A percentile compares a stretch with the other conserved stretches of the same genome.
These are phyloP conservation scores for Drosophila virilis DNA, from an alignment of 1,140 invertebrate genomes.

Conservation along the genomic window DNA sequence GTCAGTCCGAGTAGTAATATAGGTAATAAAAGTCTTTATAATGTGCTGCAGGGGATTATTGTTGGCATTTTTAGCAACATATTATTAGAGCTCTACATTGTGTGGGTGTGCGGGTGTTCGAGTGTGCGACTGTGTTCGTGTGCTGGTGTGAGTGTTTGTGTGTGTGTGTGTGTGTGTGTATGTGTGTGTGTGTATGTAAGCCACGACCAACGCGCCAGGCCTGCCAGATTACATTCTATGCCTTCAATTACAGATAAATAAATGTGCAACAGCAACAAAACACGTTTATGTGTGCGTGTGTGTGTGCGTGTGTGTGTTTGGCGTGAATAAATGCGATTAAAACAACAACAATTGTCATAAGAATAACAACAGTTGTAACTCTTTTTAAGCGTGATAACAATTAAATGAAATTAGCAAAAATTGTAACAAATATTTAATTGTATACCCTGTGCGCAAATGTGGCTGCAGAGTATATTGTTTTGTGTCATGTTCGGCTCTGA, in stretches of 20 bases:
- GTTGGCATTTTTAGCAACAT: slow-evolving; percentile 65
- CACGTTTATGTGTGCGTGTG: not conserved
- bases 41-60: slow-evolving; percentile 75
- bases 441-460: not conserved
- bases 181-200: slow-evolving; percentile 16
- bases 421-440: slow-evolving; percentile 55
- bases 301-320: slow-evolving; percentile 7
- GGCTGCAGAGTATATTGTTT: not conserved
- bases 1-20: slow-evolving; percentile 65
- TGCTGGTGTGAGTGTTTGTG: not conserved
- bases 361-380: slow-evolving; percentile 20
- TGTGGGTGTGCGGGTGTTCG: slow-evolving; percentile 29
- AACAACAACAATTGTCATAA: slow-evolving; percentile 38
- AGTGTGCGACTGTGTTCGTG: not conserved
- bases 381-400: slow-evolving; percentile 41
- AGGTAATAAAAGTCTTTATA: slow-evolving; percentile 82
- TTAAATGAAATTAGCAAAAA: slow-evolving; percentile 76
- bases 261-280: slow-evolving; percentile 42
- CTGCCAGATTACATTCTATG: not conserved
- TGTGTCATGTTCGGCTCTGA: too few relatives aligned
- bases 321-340: slow-evolving; percentile 7
- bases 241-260: slow-evolving; percentile 61
- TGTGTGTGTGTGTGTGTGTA: slow-evolving; percentile 20
- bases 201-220: not conserved
- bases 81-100: slow-evolving; percentile 50